Evolutionary conservation across 2,888 invertebrate species (phyloP), one percentile per base, ranked within the genome.

Genomic region (Agonopterix subpropinquella): DNA sequence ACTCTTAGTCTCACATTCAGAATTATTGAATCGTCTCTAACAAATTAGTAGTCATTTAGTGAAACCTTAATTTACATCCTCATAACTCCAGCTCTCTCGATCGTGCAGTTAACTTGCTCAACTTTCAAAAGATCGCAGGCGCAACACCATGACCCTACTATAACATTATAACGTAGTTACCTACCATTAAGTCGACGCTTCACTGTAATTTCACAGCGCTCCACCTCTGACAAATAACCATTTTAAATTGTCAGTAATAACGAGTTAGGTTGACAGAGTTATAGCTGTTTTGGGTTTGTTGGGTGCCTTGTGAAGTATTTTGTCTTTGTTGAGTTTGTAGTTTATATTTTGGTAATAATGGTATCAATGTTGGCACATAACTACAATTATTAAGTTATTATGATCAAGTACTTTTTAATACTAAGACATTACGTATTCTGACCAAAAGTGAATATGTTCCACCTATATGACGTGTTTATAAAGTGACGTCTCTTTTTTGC

Each of bases 211-310:
- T 58, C 55, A 57, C 52, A 52, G 51, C 47, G 52, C 52, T 52
- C 59, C 58, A 52, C 56, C 57, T 56, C 54, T 57, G 58, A 60
- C 61, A 55, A 61, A 58, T 56, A 55, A 54, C 59, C 59, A 56
- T 57, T 62, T 58, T 56, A 61, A 65, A 62, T 62, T 54, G 58
- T 57, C 51, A 54, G 55, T 51, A 53, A 53, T 53, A 50, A 50
- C 49, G 48, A 47, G 43, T 18, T 11, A 8, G 11, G n/a, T 44
- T 45, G 49, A 49, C 49, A 49, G 52, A 45, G 43, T 52, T 49
- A 46, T 52, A 35, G 43, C 39, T 11, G 47, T 44, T 52, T 43
- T 15, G 36, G 49, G 39, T 28, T 28, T 28, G 28, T 28, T 28
- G 28, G 28, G 28, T 28, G 28, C 28, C 7, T 28, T 28, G 28